Base-by-base conservation (phyloP, 2,113 vertebrate genomes). In the Rhabdomys dilectus region DNA sequence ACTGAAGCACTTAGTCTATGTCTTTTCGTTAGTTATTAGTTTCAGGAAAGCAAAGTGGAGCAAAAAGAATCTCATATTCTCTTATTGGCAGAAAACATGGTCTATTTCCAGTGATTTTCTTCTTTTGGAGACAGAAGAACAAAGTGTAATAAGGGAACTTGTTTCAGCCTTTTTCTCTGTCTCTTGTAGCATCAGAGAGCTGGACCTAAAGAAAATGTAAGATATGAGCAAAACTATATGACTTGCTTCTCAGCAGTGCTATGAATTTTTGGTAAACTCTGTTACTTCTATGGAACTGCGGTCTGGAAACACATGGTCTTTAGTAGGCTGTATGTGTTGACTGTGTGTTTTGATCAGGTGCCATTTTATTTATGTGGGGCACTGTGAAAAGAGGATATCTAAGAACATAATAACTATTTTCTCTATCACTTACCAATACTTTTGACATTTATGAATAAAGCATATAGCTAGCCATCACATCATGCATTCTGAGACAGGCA, bases 31-130 rank as follows among this genome's bases (percentile, higher is more conserved):
- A 91, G 16, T 26, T 94, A 64, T 72, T 95, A 80, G 85, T 29
- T 94, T 42, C 77, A 93, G 76, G 88, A 51, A 96, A 92, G 77
- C 58, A 95, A 48, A 39, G 16, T 29, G 0, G 86, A 91, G 36
- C 26, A 73, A n/a, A 84, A 91, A 88, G 70, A 94, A 84, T 64
- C 17, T 4, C 6, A 88, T 4, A 53, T 21, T 92, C 89, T 91
- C 72, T 93, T 87, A 68, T 68, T 88, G 81, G 31, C 22, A 92
- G 88, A 77, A n/a, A 91, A 95, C 51, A n/a, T 34, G 8, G 4
- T 64, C 70, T 90, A n/a, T 16, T 92, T 90, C 91, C 21, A 81
- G 29, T 90, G 84, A 39, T 36, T 68, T 60, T 6, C 5, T 19
- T 56, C 92, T 34, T 82, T 64, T 89, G 91, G 64, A 51, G 53